These are phyloP conservation scores for Eudasyphora cyanicolor DNA, from an alignment of 2,888 invertebrate species.

Conservation along the genomic window DNA sequence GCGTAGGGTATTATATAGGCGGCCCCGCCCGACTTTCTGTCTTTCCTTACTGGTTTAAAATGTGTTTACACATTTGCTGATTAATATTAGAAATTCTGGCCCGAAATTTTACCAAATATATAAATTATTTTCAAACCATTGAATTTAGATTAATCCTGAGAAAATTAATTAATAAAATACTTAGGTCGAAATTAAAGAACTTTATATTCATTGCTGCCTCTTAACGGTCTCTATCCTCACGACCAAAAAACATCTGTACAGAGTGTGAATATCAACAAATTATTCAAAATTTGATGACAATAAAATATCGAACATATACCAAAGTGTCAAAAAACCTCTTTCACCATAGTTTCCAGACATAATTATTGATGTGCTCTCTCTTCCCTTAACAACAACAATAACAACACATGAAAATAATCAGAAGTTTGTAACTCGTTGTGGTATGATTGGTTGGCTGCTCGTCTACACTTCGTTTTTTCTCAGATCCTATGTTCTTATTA, in stretches of 20 bases:
- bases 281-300: constrained; percentile 63
- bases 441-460: neutral
- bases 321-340: constrained; percentile 58
- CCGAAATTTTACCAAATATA: too few species aligned
- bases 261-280: constrained; percentile 40
- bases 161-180: too few species aligned
- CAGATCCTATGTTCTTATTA: constrained; percentile 4
- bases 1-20: too few species aligned
- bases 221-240: neutral
- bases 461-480: neutral
- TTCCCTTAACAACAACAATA: neutral
- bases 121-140: too few species aligned
- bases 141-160: too few species aligned
- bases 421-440: constrained; percentile 15
- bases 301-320: constrained; percentile 63
- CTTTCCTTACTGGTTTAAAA: too few species aligned
- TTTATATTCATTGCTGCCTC: constrained; percentile 45
- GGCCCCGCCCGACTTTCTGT: too few species aligned
- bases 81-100: too few species aligned
- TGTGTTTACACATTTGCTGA: too few species aligned
- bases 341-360: neutral
- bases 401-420: constrained; percentile 23
- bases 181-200: too few species aligned
- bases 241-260: constrained; percentile 7
- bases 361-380: neutral